Conservation (phyloP, 1,140 invertebrate species). For the Zelostemma sp. region DNA sequence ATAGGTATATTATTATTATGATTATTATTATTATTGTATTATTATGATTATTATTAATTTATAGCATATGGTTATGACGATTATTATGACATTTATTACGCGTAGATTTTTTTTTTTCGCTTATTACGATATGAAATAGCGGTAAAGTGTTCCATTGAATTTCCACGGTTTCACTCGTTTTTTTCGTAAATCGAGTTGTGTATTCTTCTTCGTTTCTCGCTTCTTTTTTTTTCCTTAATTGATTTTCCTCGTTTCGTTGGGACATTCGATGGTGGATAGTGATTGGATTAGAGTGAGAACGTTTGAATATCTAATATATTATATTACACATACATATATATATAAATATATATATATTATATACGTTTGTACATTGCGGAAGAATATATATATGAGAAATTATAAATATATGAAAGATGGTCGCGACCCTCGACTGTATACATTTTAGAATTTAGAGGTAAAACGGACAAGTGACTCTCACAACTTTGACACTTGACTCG, state of each 20-base stretch:
- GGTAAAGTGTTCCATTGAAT: constrained; percentile 23
- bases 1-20: constrained; percentile 63
- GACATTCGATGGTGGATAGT: constrained; percentile 57
- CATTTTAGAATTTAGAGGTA: constrained; percentile 32
- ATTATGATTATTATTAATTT: constrained; percentile 57
- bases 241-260: constrained; percentile 28
- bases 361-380: constrained; percentile 58
- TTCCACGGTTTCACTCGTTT: constrained; percentile 28
- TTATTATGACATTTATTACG: constrained; percentile 48
- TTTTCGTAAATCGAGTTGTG: no score
- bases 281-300: constrained; percentile 66
- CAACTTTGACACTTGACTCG: constrained; percentile 54
- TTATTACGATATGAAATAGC: constrained; percentile 32
- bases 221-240: constrained; percentile 33
- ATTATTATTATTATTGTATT: no score
- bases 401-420: constrained; percentile 50
- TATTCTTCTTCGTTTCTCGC: constrained; percentile 24
- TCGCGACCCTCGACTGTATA: constrained; percentile 41
- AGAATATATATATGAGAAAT: constrained; percentile 44
- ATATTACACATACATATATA: constrained; percentile 53
- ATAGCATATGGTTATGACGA: constrained; percentile 37
- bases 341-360: constrained; percentile 56
- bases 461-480: constrained; percentile 42
- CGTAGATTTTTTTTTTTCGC: constrained; percentile 16
- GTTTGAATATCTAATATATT: constrained; percentile 63